phyloP scores from a whole-genome alignment of 1,140 invertebrate genomes.

The Coptotermes formosanus region DNA sequence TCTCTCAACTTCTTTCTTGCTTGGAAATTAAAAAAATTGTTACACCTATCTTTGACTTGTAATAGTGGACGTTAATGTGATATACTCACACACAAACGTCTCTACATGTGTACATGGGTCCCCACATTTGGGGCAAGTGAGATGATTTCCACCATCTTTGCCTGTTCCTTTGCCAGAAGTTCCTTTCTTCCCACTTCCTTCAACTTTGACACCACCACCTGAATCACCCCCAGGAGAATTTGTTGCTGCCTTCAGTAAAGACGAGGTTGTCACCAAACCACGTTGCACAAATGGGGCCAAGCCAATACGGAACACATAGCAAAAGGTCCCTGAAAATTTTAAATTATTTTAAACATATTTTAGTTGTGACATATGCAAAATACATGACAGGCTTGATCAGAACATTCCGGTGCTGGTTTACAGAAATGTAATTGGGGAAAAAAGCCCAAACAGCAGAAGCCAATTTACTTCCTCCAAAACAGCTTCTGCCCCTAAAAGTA shows the following conservation, averaged over 20 bases:
- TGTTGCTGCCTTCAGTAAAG: neutral
- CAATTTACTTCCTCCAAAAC: no score
- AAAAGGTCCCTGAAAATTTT: constrained; percentile 26
- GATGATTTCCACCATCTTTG: constrained; percentile 57
- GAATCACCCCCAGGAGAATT: neutral
- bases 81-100: constrained; percentile 85
- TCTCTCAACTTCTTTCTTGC: no score
- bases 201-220: constrained; percentile 23
- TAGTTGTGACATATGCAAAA: neutral
- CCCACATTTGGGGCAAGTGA: constrained; percentile 91
- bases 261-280: neutral
- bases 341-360: neutral
- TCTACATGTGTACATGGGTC: constrained; percentile 95
- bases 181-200: constrained; percentile 37
- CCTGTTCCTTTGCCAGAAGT: constrained; percentile 41
- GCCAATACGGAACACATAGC: constrained; percentile 12
- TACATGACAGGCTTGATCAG: neutral
- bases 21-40: no score
- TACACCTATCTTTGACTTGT: no score
- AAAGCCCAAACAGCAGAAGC: no score
- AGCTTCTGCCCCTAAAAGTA: no score
- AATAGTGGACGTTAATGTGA: no score
- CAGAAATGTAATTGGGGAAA: no score
- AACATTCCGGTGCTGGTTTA: neutral
- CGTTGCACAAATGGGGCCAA: neutral